Evolutionary conservation across 2,888 invertebrate genomes (phyloP), one percentile per base, ranked within the genome.

Genomic region (Trilocha varians): DNA sequence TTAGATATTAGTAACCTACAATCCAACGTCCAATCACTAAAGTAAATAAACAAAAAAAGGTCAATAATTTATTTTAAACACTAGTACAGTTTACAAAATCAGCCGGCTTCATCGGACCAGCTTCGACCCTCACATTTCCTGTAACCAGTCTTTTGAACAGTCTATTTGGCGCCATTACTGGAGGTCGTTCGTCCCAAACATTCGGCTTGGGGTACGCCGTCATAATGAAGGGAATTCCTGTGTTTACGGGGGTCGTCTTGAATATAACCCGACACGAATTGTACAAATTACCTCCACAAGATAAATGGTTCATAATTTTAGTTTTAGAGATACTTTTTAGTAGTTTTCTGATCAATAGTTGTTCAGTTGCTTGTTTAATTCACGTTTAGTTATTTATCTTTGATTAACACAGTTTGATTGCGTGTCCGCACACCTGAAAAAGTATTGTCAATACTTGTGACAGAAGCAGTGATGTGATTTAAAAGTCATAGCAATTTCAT

Each of bases 251-350:
- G 1, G 78, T 75, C 5, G 76, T 67, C 50, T 59, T 78, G 45
- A 72, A 80, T 32, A 59, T 36, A 2, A 60, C 65, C 49, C 55
- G 62, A 45, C 68, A 74, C 11, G 59, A 62, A 15, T 58, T 64
- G 5, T 61, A 55, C 9, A 79, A 48, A 42, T 49, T 40, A 13
- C 78, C 78, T 34, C 76, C 80, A 45, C 59, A 62, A 13, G 75
- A 67, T 25, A 79, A 50, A 47, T 70, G 59, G 59, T 78, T 80
- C 82, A 83, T 78, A n/a, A n/a, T n/a, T n/a, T n/a, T n/a, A n/a
- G n/a, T n/a, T n/a, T 34, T 34, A 34, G 14, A 25, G 5, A 2
- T 5, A n/a, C n/a, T n/a, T n/a, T n/a, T n/a, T n/a, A n/a, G n/a
- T n/a, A n/a, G n/a, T n/a, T n/a, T n/a, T n/a, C n/a, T n/a, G n/a